These are phyloP conservation scores for Agrenia bidenticulata DNA, from an alignment of 2,888 invertebrate species.

Conservation along the genomic window DNA sequence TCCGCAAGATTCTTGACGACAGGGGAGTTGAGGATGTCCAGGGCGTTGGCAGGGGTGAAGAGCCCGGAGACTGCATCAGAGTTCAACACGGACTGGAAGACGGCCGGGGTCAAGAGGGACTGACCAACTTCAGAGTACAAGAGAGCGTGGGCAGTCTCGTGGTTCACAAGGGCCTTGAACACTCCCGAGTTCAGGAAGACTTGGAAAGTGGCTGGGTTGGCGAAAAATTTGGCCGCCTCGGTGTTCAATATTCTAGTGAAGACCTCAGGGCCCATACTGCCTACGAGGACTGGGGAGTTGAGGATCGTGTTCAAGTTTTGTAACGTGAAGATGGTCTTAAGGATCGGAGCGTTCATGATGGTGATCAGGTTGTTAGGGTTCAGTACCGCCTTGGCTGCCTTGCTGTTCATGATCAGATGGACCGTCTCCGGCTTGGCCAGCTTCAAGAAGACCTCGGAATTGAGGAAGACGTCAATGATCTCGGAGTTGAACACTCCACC, in stretches of 20 bases:
- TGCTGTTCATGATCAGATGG: slow-evolving; percentile 11
- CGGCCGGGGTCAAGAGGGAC: no score
- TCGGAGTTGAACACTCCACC: not conserved
- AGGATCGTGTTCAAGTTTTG: slow-evolving; percentile 18
- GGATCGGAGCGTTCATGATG: slow-evolving; percentile 7
- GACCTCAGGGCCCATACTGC: no score
- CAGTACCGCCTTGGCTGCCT: slow-evolving; percentile 2
- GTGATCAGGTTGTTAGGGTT: not conserved
- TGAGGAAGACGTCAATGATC: slow-evolving; percentile 14
- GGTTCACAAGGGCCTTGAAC: not conserved
- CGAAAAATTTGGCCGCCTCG: no score
- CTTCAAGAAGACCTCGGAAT: slow-evolving; percentile 4
- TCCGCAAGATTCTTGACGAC: not conserved
- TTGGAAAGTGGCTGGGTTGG: no score
- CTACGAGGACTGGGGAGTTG: not conserved
- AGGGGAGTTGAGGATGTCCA: not conserved
- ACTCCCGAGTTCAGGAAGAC: not conserved
- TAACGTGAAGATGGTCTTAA: slow-evolving; percentile 4
- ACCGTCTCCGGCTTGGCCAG: slow-evolving; percentile 17
- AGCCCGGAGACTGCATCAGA: not conserved
- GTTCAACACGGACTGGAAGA: not conserved
- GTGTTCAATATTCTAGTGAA: no score
- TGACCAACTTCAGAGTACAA: not conserved
- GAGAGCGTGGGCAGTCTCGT: not conserved
- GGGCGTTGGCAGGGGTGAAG: not conserved